A percentile compares a stretch with the other conserved stretches of the same genome.
Conservation (phyloP, 1,140 invertebrate species). For the Dinoponera quadriceps region DNA sequence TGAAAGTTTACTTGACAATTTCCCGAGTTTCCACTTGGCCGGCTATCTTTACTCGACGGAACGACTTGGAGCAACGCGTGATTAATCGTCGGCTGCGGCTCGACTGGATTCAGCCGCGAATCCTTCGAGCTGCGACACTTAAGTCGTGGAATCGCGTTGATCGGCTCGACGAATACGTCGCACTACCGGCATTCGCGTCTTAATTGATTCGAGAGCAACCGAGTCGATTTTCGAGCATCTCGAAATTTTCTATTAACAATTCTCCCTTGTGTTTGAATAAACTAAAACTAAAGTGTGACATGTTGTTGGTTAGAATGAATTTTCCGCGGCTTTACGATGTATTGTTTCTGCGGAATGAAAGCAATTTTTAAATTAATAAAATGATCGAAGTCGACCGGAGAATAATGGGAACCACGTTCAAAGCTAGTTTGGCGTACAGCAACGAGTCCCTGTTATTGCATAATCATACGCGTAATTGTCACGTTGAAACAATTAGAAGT, state of each 20-base stretch:
- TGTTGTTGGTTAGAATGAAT: too few species aligned
- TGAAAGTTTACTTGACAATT: conserved; percentile 20
- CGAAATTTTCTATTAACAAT: too few species aligned
- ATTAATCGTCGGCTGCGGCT: conserved; percentile 5
- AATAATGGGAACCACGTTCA: too few species aligned
- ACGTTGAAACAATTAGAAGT: conserved; percentile 17
- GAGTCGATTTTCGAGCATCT: neutral
- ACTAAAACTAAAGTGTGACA: too few species aligned
- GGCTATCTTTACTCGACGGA: neutral
- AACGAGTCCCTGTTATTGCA: too few species aligned
- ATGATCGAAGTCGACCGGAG: too few species aligned
- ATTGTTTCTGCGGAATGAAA: too few species aligned
- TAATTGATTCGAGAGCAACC: neutral
- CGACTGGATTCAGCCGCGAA: conserved; percentile 6
- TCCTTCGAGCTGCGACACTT: conserved; percentile 11
- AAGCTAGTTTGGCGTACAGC: too few species aligned
- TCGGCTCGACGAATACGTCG: conserved; percentile 10
- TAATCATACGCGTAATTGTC: neutral
- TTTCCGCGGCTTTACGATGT: too few species aligned
- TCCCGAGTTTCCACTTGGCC: neutral
- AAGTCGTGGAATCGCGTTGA: neutral
- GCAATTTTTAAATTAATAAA: too few species aligned
- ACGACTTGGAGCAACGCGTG: conserved; percentile 46
- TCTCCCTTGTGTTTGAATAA: too few species aligned
- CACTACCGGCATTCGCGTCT: neutral